Evolutionary conservation across 2,797 vertebrate species (phyloP).

Genomic region (Micromesistius poutassou): DNA sequence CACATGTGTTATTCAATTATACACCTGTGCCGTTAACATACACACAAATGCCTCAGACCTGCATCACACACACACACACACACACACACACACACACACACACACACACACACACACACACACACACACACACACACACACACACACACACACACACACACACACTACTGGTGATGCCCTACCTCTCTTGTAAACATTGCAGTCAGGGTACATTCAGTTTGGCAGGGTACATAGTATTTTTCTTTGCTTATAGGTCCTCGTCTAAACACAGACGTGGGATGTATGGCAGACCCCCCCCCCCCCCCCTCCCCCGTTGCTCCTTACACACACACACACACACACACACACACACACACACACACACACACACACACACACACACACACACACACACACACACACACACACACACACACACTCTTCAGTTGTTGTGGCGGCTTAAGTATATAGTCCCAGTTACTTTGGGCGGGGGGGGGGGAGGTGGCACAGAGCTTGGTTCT

Average conservation of each 20-base stretch:
- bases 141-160: no score
- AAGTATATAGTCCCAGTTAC: not conserved
- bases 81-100: no score
- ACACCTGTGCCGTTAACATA: not conserved
- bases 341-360: slow-evolving; percentile 1
- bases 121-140: no score
- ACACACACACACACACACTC: not conserved
- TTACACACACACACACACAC: no score
- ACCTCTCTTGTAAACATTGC: not conserved
- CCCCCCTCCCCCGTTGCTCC: not conserved
- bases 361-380: slow-evolving; percentile 8
- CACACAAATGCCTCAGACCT: not conserved
- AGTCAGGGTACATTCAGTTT: not conserved
- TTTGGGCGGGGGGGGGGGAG: not conserved
- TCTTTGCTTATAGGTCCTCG: not conserved
- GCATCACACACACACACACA: not conserved
- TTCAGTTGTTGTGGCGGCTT: no score
- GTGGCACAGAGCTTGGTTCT: no score
- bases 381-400: slow-evolving; percentile 6
- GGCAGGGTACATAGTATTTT: not conserved
- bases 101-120: no score
- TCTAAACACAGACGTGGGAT: not conserved
- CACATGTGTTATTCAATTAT: not conserved
- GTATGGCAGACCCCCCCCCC: not conserved
- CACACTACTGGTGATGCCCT: not conserved